phyloP scores from a whole-genome alignment of 1,140 invertebrate species.

The Homarus americanus region DNA sequence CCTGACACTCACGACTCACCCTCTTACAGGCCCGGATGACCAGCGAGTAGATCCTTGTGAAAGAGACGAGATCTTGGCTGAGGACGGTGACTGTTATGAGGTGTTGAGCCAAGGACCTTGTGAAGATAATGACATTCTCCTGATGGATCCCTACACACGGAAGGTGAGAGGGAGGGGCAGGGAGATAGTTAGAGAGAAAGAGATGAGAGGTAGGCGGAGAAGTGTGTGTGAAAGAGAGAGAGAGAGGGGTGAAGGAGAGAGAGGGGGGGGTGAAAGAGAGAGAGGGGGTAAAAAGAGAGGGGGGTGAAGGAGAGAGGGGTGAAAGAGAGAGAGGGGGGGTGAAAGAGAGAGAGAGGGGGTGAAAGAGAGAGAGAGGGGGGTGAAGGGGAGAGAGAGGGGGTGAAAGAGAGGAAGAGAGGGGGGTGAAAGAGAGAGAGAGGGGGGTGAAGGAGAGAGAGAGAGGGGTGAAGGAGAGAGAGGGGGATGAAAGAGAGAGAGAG shows the following conservation, averaged over 20 bases:
- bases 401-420: too few relatives aligned
- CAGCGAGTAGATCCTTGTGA: conserved; percentile 33
- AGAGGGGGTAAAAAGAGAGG: too few relatives aligned
- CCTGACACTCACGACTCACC: neutral
- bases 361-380: too few relatives aligned
- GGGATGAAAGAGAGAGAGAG: too few relatives aligned
- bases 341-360: too few relatives aligned
- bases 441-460: too few relatives aligned
- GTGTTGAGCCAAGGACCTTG: conserved; percentile 67
- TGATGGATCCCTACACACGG: conserved; percentile 62
- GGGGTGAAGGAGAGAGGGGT: too few relatives aligned
- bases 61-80: conserved; percentile 53
- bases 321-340: too few relatives aligned
- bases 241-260: neutral
- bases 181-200: neutral
- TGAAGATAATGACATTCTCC: conserved; percentile 60
- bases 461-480: too few relatives aligned
- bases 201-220: neutral
- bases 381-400: too few relatives aligned
- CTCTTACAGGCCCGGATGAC: conserved; percentile 42
- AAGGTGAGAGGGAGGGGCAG: conserved; percentile 26
- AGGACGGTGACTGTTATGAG: conserved; percentile 65
- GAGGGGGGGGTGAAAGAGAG: too few relatives aligned
- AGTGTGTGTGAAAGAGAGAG: neutral
- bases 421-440: too few relatives aligned